Conservation (phyloP, 2,797 vertebrate species). For the Glossophaga mutica region DNA sequence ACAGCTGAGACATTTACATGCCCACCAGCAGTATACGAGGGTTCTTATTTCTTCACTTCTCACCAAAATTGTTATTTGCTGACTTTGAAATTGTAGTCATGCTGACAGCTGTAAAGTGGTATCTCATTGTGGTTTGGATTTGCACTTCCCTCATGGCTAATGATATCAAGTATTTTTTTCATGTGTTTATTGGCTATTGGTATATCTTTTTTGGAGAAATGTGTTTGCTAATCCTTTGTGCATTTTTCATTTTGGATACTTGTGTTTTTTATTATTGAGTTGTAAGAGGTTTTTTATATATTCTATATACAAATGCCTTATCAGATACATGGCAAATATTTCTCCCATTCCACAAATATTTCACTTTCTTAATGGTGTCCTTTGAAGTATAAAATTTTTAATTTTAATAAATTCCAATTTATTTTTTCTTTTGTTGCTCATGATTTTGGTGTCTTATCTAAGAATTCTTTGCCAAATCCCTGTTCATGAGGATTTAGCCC, state of each 20-base stretch:
- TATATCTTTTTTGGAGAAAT: background rate
- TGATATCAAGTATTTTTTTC: background rate
- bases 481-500: background rate
- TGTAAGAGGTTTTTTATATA: background rate
- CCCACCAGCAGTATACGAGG: background rate
- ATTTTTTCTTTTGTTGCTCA: background rate
- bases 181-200: background rate
- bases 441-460: background rate
- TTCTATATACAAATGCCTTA: background rate
- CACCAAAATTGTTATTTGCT: background rate
- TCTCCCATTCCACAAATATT: background rate
- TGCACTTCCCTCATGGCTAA: background rate
- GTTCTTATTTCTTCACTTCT: background rate
- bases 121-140: background rate
- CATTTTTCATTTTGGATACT: background rate
- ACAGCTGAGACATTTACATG: background rate
- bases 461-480: background rate
- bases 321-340: background rate
- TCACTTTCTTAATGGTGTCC: background rate
- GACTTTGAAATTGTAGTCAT: background rate
- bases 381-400: background rate
- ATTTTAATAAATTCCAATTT: constrained; percentile 4
- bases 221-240: background rate
- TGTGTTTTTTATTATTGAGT: background rate
- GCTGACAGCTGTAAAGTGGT: background rate